Evolutionary conservation across 2,888 invertebrate genomes (phyloP).

Genomic region (Eubasilissa splendida): DNA sequence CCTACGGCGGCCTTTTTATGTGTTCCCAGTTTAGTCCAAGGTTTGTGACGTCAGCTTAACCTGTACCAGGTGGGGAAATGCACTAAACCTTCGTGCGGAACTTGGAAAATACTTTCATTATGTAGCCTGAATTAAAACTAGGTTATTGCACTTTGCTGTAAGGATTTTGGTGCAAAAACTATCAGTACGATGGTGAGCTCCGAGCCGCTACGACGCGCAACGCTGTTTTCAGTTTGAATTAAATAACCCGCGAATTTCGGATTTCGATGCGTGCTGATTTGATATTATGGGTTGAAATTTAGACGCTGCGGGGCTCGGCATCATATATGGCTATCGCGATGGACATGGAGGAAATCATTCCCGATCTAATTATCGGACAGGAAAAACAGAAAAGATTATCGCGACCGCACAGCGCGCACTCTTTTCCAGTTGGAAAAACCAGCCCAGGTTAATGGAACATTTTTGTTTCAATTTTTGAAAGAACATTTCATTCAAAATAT

Average conservation of each 20-base stretch:
- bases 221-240: constrained; percentile 9
- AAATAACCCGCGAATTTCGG: constrained; percentile 30
- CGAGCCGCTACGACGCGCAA: constrained; percentile 44
- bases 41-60: constrained; percentile 66
- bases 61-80: constrained; percentile 70
- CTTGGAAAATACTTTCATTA: constrained; percentile 64
- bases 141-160: constrained; percentile 70
- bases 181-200: constrained; percentile 50
- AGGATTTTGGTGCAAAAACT: constrained; percentile 53
- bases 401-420: constrained; percentile 53
- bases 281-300: constrained; percentile 41
- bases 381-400: constrained; percentile 40
- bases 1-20: constrained; percentile 14
- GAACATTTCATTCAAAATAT: background rate
- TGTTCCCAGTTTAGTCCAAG: constrained; percentile 31
- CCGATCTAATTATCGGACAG: constrained; percentile 33
- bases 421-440: constrained; percentile 43
- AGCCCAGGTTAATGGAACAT: constrained; percentile 49
- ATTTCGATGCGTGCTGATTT: constrained; percentile 23
- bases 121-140: constrained; percentile 72
- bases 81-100: constrained; percentile 66
- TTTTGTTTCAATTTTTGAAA: constrained; percentile 33
- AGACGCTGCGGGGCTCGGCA: constrained; percentile 6
- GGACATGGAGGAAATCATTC: constrained; percentile 47
- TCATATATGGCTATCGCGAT: constrained; percentile 45